These are phyloP conservation scores for Arge pagana DNA, from an alignment of 2,888 invertebrate genomes.

Conservation along the genomic window DNA sequence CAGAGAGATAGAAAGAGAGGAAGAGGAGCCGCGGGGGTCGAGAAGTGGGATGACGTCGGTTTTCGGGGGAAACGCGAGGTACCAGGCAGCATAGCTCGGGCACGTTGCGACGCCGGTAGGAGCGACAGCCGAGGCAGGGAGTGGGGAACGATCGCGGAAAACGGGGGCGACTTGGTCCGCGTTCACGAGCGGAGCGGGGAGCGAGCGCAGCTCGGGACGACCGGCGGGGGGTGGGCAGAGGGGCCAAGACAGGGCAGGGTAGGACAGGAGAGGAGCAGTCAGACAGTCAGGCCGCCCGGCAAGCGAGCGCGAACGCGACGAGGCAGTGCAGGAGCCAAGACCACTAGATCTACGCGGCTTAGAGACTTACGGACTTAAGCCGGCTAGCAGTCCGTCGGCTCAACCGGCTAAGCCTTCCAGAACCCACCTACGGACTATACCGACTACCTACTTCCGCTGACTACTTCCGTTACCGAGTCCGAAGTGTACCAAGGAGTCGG, in stretches of 20 bases:
- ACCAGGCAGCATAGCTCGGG: constrained; percentile 6
- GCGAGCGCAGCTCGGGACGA: constrained; percentile 21
- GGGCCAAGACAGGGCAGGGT: constrained; percentile 43
- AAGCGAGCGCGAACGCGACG: constrained; percentile 51
- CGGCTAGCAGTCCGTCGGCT: constrained; percentile 55
- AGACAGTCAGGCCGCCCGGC: constrained; percentile 52
- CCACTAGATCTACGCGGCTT: constrained; percentile 55
- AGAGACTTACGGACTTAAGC: constrained; percentile 57
- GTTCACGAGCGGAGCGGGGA: constrained; percentile 23
- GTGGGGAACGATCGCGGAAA: constrained; percentile 10
- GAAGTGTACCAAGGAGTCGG: not conserved
- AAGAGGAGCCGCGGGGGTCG: not conserved
- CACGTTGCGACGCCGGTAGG: constrained; percentile 20
- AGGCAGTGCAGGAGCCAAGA: constrained; percentile 63
- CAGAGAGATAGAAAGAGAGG: constrained; percentile 11
- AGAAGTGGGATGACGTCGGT: constrained; percentile 20
- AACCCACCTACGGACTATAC: constrained; percentile 24
- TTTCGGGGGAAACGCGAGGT: constrained; percentile 18
- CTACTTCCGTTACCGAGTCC: constrained; percentile 10
- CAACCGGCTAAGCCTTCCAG: constrained; percentile 51
- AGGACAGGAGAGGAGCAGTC: constrained; percentile 52
- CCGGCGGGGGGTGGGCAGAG: constrained; percentile 44
- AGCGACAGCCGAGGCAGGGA: constrained; percentile 20
- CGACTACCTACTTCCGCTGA: constrained; percentile 35
- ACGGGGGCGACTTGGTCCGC: not conserved